phyloP scores from a whole-genome alignment of 2,888 invertebrate genomes.

The Cosmorhoe ocellata region DNA sequence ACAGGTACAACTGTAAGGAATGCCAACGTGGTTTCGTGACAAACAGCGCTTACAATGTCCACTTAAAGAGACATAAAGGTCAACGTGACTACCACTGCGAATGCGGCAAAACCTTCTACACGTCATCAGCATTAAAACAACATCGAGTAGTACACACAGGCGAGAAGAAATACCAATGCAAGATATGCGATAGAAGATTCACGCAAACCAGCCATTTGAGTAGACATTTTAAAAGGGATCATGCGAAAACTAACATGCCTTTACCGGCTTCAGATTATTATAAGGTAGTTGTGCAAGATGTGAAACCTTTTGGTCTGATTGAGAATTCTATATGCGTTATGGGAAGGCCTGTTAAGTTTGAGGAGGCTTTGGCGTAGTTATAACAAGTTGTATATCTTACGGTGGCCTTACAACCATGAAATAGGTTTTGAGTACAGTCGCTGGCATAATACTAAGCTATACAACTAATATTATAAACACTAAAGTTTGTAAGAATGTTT shows the following conservation, averaged over 20 bases:
- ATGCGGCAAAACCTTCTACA: constrained; percentile 75
- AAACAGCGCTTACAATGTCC: constrained; percentile 69
- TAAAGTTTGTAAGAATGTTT: too few relatives aligned
- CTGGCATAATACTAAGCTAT: too few relatives aligned
- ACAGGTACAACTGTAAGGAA: constrained; percentile 69
- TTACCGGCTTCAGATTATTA: constrained; percentile 61
- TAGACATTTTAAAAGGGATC: constrained; percentile 71
- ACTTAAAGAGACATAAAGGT: constrained; percentile 71
- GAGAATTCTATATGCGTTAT: constrained; percentile 36
- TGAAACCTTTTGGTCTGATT: constrained; percentile 42
- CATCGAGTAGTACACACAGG: constrained; percentile 74
- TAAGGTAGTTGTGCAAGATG: constrained; percentile 46
- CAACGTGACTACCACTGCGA: constrained; percentile 73
- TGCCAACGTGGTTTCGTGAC: constrained; percentile 73
- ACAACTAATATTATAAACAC: too few relatives aligned
- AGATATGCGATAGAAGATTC: constrained; percentile 71
- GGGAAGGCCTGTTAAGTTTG: constrained; percentile 22
- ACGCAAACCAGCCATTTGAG: constrained; percentile 71
- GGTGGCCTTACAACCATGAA: too few relatives aligned
- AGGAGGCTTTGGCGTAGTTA: constrained; percentile 2
- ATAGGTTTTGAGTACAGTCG: too few relatives aligned
- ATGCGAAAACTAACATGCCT: constrained; percentile 62
- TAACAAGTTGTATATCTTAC: not conserved
- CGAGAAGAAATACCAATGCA: constrained; percentile 73
- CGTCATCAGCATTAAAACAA: constrained; percentile 71